Base-by-base conservation (phyloP, 1,140 invertebrate species). In the Heliothis subflexa region DNA sequence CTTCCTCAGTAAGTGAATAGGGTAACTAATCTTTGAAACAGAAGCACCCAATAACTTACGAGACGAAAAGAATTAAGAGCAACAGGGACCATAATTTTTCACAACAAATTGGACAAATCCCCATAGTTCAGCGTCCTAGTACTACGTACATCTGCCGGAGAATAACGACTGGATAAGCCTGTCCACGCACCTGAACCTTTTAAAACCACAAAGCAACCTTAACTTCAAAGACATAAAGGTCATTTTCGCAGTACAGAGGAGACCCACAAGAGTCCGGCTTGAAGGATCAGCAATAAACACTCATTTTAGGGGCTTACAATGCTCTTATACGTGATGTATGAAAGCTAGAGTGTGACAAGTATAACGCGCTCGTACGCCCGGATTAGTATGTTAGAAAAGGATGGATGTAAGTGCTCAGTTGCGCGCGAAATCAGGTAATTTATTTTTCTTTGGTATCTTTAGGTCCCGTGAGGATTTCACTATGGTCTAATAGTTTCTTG, bases 281-380 rank as follows among this genome's bases (percentile, higher is more conserved):
- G 83, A 86, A 91, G 89, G 88, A 89, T 81, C 85, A 89, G 87
- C 89, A 87, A 94, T 94, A 94, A 94, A 94, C 90, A 92, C 89
- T 93, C 89, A 90, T 94, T 93, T 91, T 84, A 85, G 80, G 81
- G 82, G 89, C 87, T 91, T 86, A 88, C 80, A 87, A 87, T 78
- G 89, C 85, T 89, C 88, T 87, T 83, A 84, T 78, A 81, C 78
- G 87, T 92, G 89, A 93, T 90, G 86, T 93, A 90, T 89, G 86
- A 74, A 88, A 85, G 86, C 86, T 82, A 74, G 83, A 91, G 86
- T 79, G 88, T 81, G 87, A 92, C 81, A 80, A 81, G 82, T 84
- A 88, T 88, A 85, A 85, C 78, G 78, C 74, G 49, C 74, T 68
- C 11, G 73, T 75, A 75, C 73, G 59, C 45, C 47, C 73, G 85